Conservation (phyloP, 2,888 invertebrate genomes). For the Chorisops tibialis region DNA sequence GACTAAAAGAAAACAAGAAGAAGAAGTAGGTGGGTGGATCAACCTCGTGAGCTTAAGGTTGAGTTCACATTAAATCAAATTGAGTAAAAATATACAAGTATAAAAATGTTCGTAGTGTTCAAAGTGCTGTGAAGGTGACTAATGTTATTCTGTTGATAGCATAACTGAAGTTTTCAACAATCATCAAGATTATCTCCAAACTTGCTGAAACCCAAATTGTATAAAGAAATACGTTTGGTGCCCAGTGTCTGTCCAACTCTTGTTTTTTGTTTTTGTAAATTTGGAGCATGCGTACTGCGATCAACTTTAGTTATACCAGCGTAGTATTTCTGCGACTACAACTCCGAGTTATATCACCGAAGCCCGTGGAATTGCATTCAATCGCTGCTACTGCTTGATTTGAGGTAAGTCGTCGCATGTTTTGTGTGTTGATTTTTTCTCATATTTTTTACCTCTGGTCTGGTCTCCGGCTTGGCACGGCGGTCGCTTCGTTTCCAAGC, state of each 20-base stretch:
- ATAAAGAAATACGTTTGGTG: neutral
- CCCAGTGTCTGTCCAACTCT: neutral
- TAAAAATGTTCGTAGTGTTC: too few species aligned
- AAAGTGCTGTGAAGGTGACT: too few species aligned
- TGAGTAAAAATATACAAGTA: too few species aligned
- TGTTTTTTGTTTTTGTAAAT: constrained; percentile 2
- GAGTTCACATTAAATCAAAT: too few species aligned
- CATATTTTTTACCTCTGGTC: neutral
- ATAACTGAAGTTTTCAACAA: too few species aligned
- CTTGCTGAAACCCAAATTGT: too few species aligned
- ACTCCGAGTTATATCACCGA: constrained; percentile 19
- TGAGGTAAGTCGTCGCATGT: constrained; percentile 15
- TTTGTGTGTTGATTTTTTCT: neutral
- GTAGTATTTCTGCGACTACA: constrained; percentile 2
- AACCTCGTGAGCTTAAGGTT: too few species aligned
- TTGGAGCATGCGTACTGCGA: constrained; percentile 10
- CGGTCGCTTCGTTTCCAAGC: neutral
- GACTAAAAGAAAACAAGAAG: too few species aligned
- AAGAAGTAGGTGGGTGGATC: too few species aligned
- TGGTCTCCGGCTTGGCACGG: neutral
- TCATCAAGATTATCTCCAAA: too few species aligned
- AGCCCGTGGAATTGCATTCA: constrained; percentile 17
- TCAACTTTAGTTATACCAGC: neutral
- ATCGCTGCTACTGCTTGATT: constrained; percentile 15
- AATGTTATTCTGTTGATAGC: too few species aligned